Percentiles rank a stretch among this genome's conserved stretches.
Evolutionary conservation across 2,113 vertebrate genomes (phyloP).

Genomic region (Mesitornis unicolor): DNA sequence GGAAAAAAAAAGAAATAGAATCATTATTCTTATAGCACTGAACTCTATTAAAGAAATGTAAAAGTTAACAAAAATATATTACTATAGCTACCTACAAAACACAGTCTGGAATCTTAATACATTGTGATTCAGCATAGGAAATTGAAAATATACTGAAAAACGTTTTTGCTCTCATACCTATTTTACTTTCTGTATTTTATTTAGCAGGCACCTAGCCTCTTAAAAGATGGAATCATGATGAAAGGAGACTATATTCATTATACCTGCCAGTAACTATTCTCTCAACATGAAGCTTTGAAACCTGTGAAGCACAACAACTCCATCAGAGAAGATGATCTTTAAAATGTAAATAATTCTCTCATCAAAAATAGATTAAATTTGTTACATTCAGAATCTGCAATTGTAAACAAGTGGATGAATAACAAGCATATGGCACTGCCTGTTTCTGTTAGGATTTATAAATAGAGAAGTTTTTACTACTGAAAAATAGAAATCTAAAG

Average conservation of each 20-base stretch:
- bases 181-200: slow-evolving; percentile 30
- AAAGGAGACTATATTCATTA: slow-evolving; percentile 1
- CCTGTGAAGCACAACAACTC: background rate
- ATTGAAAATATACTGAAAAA: slow-evolving; percentile 31
- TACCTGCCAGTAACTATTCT: background rate
- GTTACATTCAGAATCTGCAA: background rate
- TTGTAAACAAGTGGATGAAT: background rate
- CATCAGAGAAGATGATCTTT: background rate
- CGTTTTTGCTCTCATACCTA: background rate
- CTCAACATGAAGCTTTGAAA: background rate
- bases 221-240: background rate
- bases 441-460: background rate
- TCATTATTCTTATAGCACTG: background rate
- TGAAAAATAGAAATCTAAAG: background rate
- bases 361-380: background rate
- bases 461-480: background rate
- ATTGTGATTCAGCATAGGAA: background rate
- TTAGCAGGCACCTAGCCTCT: slow-evolving; percentile 6
- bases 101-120: background rate
- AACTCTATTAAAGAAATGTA: background rate
- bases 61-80: background rate
- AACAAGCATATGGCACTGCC: background rate
- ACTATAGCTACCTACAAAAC: slow-evolving; percentile 14
- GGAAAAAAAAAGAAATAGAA: background rate
- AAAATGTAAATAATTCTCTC: background rate